Percentiles rank a stretch among this genome's conserved stretches.
These are phyloP conservation scores for Chiloscyllium plagiosum DNA, from an alignment of 2,113 vertebrate genomes.

Conservation along the genomic window DNA sequence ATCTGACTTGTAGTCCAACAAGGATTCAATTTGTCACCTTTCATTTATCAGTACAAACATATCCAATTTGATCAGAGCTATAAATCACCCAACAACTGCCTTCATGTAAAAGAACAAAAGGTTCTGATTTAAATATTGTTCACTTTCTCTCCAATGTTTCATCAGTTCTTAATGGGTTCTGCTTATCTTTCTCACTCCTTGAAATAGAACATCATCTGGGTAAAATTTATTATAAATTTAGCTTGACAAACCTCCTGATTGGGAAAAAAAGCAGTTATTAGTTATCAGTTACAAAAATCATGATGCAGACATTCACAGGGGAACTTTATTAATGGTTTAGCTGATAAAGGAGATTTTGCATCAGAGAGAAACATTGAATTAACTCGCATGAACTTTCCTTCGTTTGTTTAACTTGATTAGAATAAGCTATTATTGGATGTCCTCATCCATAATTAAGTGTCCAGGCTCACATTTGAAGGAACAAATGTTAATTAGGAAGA, in stretches of 20 bases:
- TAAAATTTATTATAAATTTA: not conserved
- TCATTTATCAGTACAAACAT: not conserved
- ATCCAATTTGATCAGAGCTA: not conserved
- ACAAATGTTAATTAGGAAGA: not conserved
- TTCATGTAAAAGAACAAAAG: not conserved
- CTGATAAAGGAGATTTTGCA: not conserved
- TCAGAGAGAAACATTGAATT: not conserved
- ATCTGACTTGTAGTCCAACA: not conserved
- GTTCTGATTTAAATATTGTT: not conserved
- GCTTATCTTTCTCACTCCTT: not conserved
- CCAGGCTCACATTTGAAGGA: not conserved
- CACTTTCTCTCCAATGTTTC: not conserved
- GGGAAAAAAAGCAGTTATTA: not conserved
- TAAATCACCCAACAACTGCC: not conserved
- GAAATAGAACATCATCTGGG: not conserved
- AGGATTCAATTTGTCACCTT: not conserved
- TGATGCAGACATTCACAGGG: not conserved
- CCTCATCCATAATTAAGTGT: not conserved
- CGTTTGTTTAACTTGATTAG: not conserved
- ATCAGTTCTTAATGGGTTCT: not conserved
- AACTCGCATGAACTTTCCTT: not conserved
- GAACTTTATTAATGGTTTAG: not conserved
- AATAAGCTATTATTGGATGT: not conserved
- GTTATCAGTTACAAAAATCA: not conserved
- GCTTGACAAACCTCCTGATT: not conserved